phyloP scores from a whole-genome alignment of 1,140 invertebrate species.

The Mylabris phalerata region DNA sequence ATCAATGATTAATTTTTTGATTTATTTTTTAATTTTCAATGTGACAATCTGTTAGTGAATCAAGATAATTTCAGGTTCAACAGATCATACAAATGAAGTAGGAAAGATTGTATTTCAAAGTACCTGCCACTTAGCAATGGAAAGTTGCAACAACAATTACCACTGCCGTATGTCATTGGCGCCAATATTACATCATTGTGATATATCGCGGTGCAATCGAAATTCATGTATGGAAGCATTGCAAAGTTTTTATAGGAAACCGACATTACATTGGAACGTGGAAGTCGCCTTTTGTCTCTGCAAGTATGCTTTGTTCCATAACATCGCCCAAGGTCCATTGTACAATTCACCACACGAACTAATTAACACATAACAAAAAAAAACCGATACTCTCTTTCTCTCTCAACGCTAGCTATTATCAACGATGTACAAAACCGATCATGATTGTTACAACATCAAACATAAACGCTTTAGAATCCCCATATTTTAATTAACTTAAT shows the following conservation, averaged over 20 bases:
- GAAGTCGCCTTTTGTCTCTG: conserved; percentile 88
- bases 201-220: conserved; percentile 65
- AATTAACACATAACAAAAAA: conserved; percentile 2
- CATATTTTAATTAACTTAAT: too few relatives aligned
- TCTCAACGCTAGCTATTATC: too few relatives aligned
- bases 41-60: conserved; percentile 7
- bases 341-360: conserved; percentile 11
- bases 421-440: too few relatives aligned
- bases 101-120: conserved; percentile 52
- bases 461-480: too few relatives aligned
- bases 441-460: too few relatives aligned
- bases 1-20: background rate
- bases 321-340: conserved; percentile 6
- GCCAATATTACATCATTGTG: conserved; percentile 74
- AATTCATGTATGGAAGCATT: conserved; percentile 83
- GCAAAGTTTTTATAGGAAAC: conserved; percentile 74
- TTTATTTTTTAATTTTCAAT: background rate
- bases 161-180: conserved; percentile 68
- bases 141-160: conserved; percentile 66
- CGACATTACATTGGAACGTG: conserved; percentile 68
- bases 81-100: conserved; percentile 30
- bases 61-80: conserved; percentile 25
- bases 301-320: conserved; percentile 55
- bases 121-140: conserved; percentile 69
- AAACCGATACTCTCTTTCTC: background rate